Evolutionary conservation across 1,140 invertebrate genomes (phyloP).

Genomic region (Megathymus violae): DNA sequence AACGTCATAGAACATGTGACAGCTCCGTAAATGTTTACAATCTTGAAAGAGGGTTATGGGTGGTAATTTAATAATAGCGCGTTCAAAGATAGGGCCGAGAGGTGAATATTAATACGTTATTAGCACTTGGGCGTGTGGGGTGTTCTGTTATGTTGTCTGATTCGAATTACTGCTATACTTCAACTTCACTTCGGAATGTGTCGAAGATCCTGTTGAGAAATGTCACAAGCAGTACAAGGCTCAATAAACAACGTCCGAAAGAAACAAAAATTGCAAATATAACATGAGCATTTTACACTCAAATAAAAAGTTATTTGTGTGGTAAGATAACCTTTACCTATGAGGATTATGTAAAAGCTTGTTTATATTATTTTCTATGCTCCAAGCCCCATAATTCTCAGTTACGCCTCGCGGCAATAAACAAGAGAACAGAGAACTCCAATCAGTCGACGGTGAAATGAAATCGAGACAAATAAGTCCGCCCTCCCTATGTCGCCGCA

Average conservation of each 20-base stretch:
- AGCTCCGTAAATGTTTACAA: constrained; percentile 13
- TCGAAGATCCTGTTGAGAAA: too few species aligned
- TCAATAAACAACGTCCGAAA: too few species aligned
- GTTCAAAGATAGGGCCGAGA: constrained; percentile 15
- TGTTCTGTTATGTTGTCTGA: background rate
- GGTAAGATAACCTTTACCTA: too few species aligned
- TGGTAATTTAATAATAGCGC: constrained; percentile 25
- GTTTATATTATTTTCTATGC: background rate
- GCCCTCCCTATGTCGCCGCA: constrained; percentile 5
- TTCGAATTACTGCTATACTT: too few species aligned
- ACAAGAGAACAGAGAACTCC: background rate
- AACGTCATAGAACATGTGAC: constrained; percentile 8
- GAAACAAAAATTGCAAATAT: too few species aligned
- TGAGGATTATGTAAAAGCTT: too few species aligned
- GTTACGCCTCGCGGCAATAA: constrained; percentile 10
- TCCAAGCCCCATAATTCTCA: constrained; percentile 4
- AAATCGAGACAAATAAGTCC: constrained; percentile 21
- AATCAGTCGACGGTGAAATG: constrained; percentile 10
- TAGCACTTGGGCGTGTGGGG: constrained; percentile 15
- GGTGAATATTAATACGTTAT: constrained; percentile 31
- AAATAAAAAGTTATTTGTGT: too few species aligned
- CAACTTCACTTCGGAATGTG: too few species aligned
- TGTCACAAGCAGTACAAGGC: too few species aligned
- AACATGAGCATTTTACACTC: too few species aligned
- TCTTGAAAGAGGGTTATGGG: constrained; percentile 1